phyloP scores from a whole-genome alignment of 2,113 vertebrate species.

The Capra hircus region DNA sequence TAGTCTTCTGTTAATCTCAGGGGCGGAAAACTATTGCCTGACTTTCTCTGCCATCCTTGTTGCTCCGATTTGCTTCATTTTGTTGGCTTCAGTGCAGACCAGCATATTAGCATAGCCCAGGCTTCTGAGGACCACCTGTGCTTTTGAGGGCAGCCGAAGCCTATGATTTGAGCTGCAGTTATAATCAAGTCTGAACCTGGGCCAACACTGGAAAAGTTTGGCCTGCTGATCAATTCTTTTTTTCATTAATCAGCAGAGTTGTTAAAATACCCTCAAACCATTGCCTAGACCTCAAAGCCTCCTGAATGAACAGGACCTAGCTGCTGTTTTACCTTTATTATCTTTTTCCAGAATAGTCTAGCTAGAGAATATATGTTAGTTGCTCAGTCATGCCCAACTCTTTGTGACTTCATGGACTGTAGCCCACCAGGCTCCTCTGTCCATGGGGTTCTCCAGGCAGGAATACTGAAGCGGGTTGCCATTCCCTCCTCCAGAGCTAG shows the following conservation, averaged over 20 bases:
- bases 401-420: background rate
- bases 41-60: background rate
- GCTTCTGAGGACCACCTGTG: background rate
- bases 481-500: background rate
- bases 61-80: background rate
- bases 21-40: background rate
- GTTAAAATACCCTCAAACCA: constrained; percentile 26
- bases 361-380: background rate
- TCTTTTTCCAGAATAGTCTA: background rate
- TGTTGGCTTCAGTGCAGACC: background rate
- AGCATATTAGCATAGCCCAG: background rate
- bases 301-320: background rate
- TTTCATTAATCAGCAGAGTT: constrained; percentile 29
- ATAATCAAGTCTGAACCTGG: background rate
- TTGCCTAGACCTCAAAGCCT: background rate
- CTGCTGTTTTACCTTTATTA: background rate
- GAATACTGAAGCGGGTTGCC: background rate
- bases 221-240: background rate
- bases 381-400: background rate
- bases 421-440: background rate
- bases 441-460: background rate
- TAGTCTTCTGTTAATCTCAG: background rate
- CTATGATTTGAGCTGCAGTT: background rate
- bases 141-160: background rate
- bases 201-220: background rate